Conservation (phyloP, 2,888 invertebrate species). For the Acleris cristana region DNA sequence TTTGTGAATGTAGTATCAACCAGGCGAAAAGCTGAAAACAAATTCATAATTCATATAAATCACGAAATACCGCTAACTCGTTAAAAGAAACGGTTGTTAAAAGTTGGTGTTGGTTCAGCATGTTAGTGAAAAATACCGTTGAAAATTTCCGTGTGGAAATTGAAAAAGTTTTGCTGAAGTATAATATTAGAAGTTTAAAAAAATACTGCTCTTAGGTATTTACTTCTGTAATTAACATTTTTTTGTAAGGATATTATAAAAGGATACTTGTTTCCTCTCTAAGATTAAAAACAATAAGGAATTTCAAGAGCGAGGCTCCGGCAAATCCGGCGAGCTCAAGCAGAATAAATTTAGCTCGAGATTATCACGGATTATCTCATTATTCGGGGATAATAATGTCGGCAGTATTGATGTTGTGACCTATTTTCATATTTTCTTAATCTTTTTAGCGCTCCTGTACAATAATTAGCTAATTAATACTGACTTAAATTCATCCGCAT, state of each 20-base stretch:
- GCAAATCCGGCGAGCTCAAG: conserved; percentile 6
- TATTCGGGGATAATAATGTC: conserved; percentile 11
- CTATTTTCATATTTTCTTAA: conserved; percentile 1
- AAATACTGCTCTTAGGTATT: too few relatives aligned
- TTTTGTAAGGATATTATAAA: too few relatives aligned
- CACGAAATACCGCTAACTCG: conserved; percentile 36
- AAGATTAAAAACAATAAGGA: background rate
- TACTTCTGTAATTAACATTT: too few relatives aligned
- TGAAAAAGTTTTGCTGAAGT: too few relatives aligned
- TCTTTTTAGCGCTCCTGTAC: background rate
- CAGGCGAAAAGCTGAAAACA: too few relatives aligned
- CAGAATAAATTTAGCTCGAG: conserved; percentile 7
- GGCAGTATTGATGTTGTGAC: conserved; percentile 2
- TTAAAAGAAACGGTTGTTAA: conserved; percentile 2
- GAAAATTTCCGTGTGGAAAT: background rate
- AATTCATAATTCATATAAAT: too few relatives aligned
- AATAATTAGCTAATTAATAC: too few relatives aligned
- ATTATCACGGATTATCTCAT: conserved; percentile 20
- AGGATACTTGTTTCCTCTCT: background rate
- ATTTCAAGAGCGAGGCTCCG: background rate
- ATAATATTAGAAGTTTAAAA: too few relatives aligned
- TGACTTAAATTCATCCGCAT: too few relatives aligned
- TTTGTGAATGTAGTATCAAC: too few relatives aligned
- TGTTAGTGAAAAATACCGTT: conserved; percentile 9
- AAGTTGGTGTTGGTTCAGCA: too few relatives aligned